phyloP scores from a whole-genome alignment of 2,113 vertebrate genomes.

The Hyperopisus bebe region DNA sequence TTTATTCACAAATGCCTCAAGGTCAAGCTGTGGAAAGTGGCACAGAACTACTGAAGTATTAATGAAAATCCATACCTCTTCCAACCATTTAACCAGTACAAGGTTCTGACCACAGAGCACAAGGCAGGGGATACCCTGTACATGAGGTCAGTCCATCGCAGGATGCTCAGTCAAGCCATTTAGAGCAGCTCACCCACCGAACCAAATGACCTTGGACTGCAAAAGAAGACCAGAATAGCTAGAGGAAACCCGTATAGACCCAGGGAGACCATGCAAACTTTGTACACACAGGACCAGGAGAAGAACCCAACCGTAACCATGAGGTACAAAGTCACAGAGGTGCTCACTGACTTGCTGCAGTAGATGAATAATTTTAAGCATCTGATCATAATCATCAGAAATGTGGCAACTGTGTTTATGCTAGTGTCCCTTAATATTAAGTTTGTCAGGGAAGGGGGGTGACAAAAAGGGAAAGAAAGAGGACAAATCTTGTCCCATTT shows the following conservation, averaged over 20 bases:
- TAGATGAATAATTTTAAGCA: not conserved
- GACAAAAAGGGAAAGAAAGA: not conserved
- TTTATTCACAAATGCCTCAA: conserved; percentile 24
- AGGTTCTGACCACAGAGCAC: not conserved
- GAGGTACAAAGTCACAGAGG: not conserved
- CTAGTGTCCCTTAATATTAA: not conserved
- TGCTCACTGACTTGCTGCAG: not conserved
- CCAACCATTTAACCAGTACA: not conserved
- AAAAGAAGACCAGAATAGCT: not conserved
- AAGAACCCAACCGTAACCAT: not conserved
- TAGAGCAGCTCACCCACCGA: not conserved
- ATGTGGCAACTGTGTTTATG: not conserved
- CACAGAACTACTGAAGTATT: not conserved
- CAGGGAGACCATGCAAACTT: not conserved
- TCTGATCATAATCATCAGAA: not conserved
- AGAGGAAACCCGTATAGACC: not conserved
- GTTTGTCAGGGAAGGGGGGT: not conserved
- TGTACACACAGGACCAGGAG: not conserved
- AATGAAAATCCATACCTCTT: not conserved
- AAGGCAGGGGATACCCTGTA: not conserved
- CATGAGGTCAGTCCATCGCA: not conserved
- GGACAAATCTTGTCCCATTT: not conserved
- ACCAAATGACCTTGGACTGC: not conserved
- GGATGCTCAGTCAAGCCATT: not conserved
- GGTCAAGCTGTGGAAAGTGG: not conserved